Evolutionary conservation across 2,797 vertebrate genomes (phyloP).

Genomic region (Enteromius anoplus): DNA sequence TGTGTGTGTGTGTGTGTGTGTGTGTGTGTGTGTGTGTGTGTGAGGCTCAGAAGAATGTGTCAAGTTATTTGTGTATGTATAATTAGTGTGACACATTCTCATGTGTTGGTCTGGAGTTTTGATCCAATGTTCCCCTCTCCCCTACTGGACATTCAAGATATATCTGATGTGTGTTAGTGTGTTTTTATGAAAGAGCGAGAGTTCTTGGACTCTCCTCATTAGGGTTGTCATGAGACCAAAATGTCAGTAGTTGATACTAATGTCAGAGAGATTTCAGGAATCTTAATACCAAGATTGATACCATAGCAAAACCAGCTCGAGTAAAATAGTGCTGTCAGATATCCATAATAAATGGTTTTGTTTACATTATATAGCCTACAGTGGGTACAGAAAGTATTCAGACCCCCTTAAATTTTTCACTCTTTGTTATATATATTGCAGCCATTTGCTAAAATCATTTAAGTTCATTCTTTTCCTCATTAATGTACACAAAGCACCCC

Average conservation of each 20-base stretch:
- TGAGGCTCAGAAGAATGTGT: conserved; percentile 24
- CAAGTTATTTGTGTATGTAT: neutral
- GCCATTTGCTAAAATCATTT: no score
- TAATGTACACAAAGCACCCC: no score
- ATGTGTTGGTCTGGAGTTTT: conserved; percentile 16
- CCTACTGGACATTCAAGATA: conserved; percentile 37
- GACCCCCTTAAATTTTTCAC: no score
- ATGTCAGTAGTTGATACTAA: conserved; percentile 4
- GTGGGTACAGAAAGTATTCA: no score
- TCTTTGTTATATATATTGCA: no score
- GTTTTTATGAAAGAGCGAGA: neutral
- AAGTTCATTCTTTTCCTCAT: no score
- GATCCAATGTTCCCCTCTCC: neutral
- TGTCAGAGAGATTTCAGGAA: neutral
- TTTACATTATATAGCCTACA: no score
- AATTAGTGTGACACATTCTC: conserved; percentile 18
- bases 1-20: neutral
- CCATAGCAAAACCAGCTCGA: neutral
- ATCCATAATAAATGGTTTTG: no score
- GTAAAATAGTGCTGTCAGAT: no score
- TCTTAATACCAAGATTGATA: neutral
- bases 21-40: neutral
- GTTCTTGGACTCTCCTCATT: conserved; percentile 36
- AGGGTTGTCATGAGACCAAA: neutral
- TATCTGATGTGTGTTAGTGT: neutral